Conservation (phyloP, 2,113 vertebrate species). For the Cavia aperea region DNA sequence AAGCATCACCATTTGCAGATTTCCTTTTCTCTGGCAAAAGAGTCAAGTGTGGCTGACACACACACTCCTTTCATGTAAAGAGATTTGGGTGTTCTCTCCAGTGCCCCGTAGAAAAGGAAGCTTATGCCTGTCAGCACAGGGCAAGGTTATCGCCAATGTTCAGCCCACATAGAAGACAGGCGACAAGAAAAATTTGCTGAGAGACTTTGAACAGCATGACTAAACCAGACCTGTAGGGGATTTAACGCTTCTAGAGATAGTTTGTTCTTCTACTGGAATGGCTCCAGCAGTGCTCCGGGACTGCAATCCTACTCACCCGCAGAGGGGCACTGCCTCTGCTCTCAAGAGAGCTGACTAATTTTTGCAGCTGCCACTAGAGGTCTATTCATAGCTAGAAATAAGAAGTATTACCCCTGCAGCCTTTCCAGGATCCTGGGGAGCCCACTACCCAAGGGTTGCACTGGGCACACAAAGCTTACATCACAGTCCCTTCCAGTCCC, state of each 20-base stretch:
- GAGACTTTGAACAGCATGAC: not conserved
- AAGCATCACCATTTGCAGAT: not conserved
- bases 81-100: not conserved
- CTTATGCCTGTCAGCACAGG: not conserved
- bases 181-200: not conserved
- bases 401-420: not conserved
- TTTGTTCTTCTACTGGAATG: not conserved
- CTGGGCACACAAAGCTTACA: not conserved
- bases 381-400: constrained; percentile 73
- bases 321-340: not conserved
- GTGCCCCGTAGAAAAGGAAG: not conserved
- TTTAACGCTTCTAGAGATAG: not conserved
- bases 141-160: not conserved
- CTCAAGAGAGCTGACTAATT: constrained; percentile 48
- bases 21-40: not conserved
- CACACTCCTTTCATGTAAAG: not conserved
- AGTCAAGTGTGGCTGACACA: not conserved
- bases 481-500: not conserved
- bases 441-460: not conserved
- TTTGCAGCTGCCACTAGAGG: constrained; percentile 77
- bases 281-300: not conserved
- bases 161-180: not conserved
- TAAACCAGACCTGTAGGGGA: not conserved
- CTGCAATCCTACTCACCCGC: not conserved
- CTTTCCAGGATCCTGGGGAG: not conserved